A percentile compares a stretch with the other conserved stretches of the same genome.
These are phyloP conservation scores for Coilia nasus DNA, from an alignment of 2,797 vertebrate genomes.

Conservation along the genomic window DNA sequence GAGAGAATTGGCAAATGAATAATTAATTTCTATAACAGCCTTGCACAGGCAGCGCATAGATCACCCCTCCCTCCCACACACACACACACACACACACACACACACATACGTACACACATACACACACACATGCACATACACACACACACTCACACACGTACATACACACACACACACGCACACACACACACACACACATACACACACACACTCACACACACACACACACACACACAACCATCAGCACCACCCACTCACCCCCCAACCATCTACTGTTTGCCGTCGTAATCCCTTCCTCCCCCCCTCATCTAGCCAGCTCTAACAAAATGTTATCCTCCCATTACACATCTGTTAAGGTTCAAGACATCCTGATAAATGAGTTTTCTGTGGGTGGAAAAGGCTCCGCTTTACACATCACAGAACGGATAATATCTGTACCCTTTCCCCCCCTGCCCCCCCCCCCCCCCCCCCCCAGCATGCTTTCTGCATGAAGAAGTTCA, in stretches of 20 bases:
- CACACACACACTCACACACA: not conserved
- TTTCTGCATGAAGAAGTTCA: constrained; percentile 50
- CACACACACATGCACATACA: not conserved
- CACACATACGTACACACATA: too few relatives aligned
- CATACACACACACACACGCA: not conserved
- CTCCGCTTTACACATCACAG: constrained; percentile 39
- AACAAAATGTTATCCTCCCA: constrained; percentile 34
- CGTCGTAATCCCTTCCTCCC: not conserved
- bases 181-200: not conserved
- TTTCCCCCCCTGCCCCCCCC: not conserved
- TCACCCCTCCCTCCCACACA: not conserved
- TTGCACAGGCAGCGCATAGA: constrained; percentile 7
- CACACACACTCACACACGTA: not conserved
- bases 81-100: too few relatives aligned
- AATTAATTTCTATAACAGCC: constrained; percentile 28
- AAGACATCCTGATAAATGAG: constrained; percentile 45
- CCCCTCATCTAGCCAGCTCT: constrained; percentile 6
- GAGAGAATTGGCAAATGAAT: constrained; percentile 25
- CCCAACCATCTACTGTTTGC: not conserved
- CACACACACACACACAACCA: not conserved
- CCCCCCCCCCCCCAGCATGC: constrained; percentile 6
- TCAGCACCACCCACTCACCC: not conserved
- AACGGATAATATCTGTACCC: constrained; percentile 36
- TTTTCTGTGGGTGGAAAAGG: constrained; percentile 42
- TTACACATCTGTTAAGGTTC: constrained; percentile 32